These are phyloP conservation scores for Diarsia brunnea DNA, from an alignment of 2,888 invertebrate species.

Conservation along the genomic window DNA sequence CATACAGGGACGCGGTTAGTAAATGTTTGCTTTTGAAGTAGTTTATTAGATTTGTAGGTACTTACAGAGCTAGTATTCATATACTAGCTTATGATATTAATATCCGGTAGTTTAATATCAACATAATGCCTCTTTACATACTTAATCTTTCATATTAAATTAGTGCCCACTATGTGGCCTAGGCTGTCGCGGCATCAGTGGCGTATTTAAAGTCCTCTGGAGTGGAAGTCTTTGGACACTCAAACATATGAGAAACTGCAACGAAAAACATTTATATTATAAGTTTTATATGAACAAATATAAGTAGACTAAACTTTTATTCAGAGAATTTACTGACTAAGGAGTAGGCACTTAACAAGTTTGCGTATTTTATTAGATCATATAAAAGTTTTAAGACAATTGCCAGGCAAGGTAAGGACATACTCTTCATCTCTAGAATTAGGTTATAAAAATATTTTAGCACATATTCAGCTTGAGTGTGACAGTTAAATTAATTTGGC, in stretches of 20 bases:
- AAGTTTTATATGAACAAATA: neutral
- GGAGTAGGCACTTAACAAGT: conserved; percentile 18
- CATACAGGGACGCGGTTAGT: no score
- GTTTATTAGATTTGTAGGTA: neutral
- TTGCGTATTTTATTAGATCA: conserved; percentile 20
- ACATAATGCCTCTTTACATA: neutral
- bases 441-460: conserved; percentile 46
- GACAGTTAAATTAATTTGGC: conserved; percentile 34
- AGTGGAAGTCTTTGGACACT: neutral
- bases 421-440: conserved; percentile 13
- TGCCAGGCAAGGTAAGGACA: conserved; percentile 10
- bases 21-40: conserved; percentile 3
- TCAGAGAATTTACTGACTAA: neutral
- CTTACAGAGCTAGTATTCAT: neutral
- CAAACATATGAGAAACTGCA: neutral
- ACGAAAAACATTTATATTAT: neutral
- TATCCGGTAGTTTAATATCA: neutral
- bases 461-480: conserved; percentile 40
- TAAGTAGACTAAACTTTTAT: neutral
- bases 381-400: conserved; percentile 46
- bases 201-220: neutral
- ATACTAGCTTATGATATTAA: neutral
- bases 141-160: neutral
- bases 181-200: neutral
- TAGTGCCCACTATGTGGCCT: neutral